phyloP scores from a whole-genome alignment of 2,888 invertebrate species.

The Myopa testacea region DNA sequence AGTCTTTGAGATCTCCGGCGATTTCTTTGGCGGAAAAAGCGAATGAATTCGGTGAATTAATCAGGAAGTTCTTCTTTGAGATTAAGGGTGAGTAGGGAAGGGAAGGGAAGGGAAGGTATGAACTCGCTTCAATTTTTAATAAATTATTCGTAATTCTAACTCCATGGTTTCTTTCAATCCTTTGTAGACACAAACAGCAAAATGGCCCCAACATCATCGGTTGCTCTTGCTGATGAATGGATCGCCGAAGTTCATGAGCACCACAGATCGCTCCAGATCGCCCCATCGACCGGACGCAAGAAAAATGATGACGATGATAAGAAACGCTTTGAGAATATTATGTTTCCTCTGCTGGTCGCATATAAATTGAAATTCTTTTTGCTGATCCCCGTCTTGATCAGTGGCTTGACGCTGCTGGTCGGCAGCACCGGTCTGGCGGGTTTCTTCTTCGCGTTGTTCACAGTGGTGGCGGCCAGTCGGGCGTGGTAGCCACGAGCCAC shows the following conservation, averaged over 20 bases:
- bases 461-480: slow-evolving; percentile 71
- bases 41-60: slow-evolving; percentile 53
- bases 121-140: neutral
- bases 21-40: slow-evolving; percentile 49
- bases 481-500: slow-evolving; percentile 50
- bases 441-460: slow-evolving; percentile 88
- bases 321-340: slow-evolving; percentile 69
- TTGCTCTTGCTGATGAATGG: neutral
- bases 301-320: slow-evolving; percentile 46
- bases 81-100: slow-evolving; percentile 36
- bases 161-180: neutral
- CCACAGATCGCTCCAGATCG: slow-evolving; percentile 5
- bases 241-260: slow-evolving; percentile 55
- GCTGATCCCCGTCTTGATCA: slow-evolving; percentile 80
- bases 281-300: slow-evolving; percentile 38
- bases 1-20: too few relatives aligned
- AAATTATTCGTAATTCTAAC: neutral
- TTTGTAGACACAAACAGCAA: neutral
- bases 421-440: slow-evolving; percentile 86
- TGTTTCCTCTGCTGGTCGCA: slow-evolving; percentile 81
- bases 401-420: slow-evolving; percentile 77
- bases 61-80: slow-evolving; percentile 53
- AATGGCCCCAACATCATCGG: neutral
- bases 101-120: too few relatives aligned
- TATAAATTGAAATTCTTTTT: slow-evolving; percentile 87